These are phyloP conservation scores for Spea hammondii DNA, from an alignment of 2,797 vertebrate species.

Conservation along the genomic window DNA sequence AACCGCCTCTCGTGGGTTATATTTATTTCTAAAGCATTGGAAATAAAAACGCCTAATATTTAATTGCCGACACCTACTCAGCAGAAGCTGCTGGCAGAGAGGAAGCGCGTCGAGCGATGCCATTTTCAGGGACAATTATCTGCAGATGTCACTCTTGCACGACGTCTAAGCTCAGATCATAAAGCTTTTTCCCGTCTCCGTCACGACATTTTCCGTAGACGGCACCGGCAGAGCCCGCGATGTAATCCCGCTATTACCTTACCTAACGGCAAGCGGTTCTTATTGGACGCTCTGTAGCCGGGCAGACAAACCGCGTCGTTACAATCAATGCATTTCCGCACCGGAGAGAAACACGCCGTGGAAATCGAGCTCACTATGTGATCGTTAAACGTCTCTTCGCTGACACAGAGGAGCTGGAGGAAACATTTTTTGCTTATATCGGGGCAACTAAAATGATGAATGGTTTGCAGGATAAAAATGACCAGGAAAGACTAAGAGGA, in stretches of 20 bases:
- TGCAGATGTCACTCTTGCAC: background rate
- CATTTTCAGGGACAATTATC: background rate
- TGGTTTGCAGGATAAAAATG: too few species aligned
- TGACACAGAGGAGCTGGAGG: too few species aligned
- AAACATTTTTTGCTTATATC: too few species aligned
- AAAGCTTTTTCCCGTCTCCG: background rate
- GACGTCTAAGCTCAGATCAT: background rate
- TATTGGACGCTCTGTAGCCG: slow-evolving; percentile 20
- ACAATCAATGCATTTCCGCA: background rate
- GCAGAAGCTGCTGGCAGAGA: too few species aligned
- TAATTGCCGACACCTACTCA: too few species aligned
- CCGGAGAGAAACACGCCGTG: background rate
- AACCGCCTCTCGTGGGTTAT: too few species aligned
- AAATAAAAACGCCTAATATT: too few species aligned
- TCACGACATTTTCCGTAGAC: slow-evolving; percentile 1
- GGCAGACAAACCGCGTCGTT: background rate
- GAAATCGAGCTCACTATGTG: background rate
- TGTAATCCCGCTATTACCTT: background rate
- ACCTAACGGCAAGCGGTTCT: background rate
- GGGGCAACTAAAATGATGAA: too few species aligned
- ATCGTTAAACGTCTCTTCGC: background rate
- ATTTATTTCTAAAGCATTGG: too few species aligned
- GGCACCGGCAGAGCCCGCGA: background rate
- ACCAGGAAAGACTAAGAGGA: too few species aligned
- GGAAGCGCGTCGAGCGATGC: background rate